Base-by-base conservation (phyloP, 1,140 invertebrate genomes). In the Gryllus bimaculatus region DNA sequence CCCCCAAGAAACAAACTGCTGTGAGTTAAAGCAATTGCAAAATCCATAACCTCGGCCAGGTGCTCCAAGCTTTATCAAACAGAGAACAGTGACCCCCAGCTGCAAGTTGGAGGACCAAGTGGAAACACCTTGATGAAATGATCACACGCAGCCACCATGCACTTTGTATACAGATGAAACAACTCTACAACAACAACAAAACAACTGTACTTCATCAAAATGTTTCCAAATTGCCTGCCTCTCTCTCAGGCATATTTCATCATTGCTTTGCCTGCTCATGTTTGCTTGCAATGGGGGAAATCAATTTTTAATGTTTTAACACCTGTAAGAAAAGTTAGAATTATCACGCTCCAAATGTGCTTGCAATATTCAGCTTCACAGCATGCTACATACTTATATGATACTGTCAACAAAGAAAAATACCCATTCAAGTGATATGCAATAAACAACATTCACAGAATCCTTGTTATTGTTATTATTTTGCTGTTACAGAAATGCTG, bases 41-140 rank as follows among this genome's bases (percentile, higher is more conserved):
- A 39, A 39, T 39, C 26, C 26, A 39, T 39, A 39, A 39, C 26
- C 26, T 39, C 26, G 26, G 26, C 26, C 26, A 39, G 26, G 26
- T 39, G 26, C 26, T 39, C 26, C 26, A 39, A 39, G 26, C 26
- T 39, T 39, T 39, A 39, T 39, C 26, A 39, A 39, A 39, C 26
- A 76, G 75, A 76, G 48, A 12, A 18, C n/a, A 47, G 48, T 47
- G 39, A 75, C 26, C 20, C 74, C 75, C 75, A n/a, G 77, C 79
- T 74, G 79, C 76, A 81, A 77, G 80, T 78, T 81, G 47, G 80
- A 79, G 75, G 73, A 77, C 73, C 79, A 79, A 66, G 82, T 85
- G 87, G 86, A 87, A 87, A 87, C 87, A 87, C 86, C 86, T 87
- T 87, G 87, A 87, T 86, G 85, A 84, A 82, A 82, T 80, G 83